Evolutionary conservation across 2,797 vertebrate species (phyloP), one percentile per base, ranked within the genome.

Genomic region (Pitangus sulphuratus): DNA sequence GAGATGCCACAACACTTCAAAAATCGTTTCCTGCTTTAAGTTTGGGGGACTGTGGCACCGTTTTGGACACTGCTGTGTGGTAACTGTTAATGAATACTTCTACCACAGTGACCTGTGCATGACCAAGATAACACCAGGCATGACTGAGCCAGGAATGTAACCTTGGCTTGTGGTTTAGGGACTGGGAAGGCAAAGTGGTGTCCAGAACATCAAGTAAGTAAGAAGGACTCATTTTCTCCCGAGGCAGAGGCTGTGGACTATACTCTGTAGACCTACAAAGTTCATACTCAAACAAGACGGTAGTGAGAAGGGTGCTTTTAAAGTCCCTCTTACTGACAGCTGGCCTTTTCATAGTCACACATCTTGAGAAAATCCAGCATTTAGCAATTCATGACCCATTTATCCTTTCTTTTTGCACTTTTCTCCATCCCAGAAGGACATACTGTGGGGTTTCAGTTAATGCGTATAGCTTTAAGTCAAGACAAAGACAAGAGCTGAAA

Each of bases 381-480:
- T 68, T 61, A 61, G 39, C n/a, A 78, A 37, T 8, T 37, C 16
- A 28, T 31, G n/a, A 51, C 21, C 14, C 24, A 4, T 42, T 64
- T 89, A 17, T 47, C n/a, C n/a, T 64, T 74, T 30, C 31, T 71
- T 81, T 71, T 65, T 60, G n/a, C 1, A 5, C 26, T 12, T 65
- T 4, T 40, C 28, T 92, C 50, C 35, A 44, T 14, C 76, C 48
- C 26, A 60, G 58, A 35, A 47, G 26, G 30, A 26, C 8, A 64
- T 51, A 25, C n/a, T 56, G 54, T 3, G 13, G 24, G 19, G 20
- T 39, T 76, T n/a, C 53, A 44, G 5, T 93, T 94, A 96, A 94
- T 79, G 87, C 89, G 53, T 89, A 31, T 33, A 90, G 40, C 68
- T 97, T 96, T 95, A 93, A 80, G 69, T 96, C n/a, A 85, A 96